phyloP scores from a whole-genome alignment of 2,113 vertebrate species.

The Cyanistes caeruleus region DNA sequence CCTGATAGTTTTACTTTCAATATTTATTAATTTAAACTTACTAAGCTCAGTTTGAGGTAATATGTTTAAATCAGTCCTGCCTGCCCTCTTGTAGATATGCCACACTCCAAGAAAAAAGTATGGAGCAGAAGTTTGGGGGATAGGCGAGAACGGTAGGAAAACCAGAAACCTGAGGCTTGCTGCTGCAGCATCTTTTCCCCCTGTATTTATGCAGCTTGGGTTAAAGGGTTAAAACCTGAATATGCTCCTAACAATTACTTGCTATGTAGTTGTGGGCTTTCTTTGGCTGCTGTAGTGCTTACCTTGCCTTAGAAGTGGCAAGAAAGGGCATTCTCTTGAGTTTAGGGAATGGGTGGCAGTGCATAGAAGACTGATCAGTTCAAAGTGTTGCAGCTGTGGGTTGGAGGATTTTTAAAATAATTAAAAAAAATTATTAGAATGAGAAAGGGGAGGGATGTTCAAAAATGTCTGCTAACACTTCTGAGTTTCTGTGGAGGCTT shows the following conservation, averaged over 20 bases:
- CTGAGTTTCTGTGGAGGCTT: neutral
- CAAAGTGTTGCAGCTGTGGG: neutral
- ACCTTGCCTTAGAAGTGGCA: neutral
- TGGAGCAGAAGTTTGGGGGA: neutral
- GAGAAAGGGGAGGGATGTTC: neutral
- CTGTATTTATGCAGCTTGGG: neutral
- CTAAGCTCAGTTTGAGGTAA: neutral
- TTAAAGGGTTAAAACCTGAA: neutral
- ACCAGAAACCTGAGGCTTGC: neutral
- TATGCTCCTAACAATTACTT: neutral
- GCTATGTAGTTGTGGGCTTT: neutral
- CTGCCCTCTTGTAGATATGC: neutral
- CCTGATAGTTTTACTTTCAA: neutral
- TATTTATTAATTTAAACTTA: neutral
- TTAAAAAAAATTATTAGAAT: neutral
- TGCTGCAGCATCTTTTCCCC: neutral
- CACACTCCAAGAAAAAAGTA: fast-evolving
- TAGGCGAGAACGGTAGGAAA: neutral
- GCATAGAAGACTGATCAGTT: neutral
- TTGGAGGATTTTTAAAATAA: neutral
- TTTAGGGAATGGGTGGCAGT: fast-evolving
- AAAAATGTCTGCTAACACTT: neutral
- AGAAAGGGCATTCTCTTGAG: neutral
- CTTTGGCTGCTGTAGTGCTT: neutral
- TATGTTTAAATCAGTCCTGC: neutral